A percentile compares a stretch with the other conserved stretches of the same genome.
Evolutionary conservation across 2,888 invertebrate species (phyloP).

Genomic region (Tiliacea citrago): DNA sequence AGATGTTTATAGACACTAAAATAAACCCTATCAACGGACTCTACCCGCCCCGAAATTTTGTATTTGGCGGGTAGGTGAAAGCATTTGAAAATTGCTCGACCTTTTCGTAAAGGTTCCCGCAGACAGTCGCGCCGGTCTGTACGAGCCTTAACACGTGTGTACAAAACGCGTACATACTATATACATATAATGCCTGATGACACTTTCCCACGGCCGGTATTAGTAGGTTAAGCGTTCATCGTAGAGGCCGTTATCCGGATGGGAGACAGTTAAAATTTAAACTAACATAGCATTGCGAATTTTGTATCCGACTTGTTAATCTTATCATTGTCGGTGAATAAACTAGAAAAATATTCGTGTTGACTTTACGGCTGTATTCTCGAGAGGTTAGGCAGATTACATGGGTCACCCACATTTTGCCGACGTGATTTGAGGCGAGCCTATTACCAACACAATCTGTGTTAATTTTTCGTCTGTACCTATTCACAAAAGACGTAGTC

Average conservation of each 20-base stretch:
- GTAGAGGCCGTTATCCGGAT: slow-evolving; percentile 61
- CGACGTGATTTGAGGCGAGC: too few species aligned
- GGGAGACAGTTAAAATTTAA: slow-evolving; percentile 49
- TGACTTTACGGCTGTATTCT: too few species aligned
- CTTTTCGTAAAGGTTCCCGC: neutral
- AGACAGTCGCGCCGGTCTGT: too few species aligned
- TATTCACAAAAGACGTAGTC: too few species aligned
- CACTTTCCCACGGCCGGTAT: slow-evolving; percentile 53
- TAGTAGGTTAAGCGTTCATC: slow-evolving; percentile 57
- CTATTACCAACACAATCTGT: too few species aligned
- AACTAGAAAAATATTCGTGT: neutral
- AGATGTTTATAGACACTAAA: too few species aligned
- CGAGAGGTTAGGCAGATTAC: too few species aligned
- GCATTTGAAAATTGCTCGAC: neutral
- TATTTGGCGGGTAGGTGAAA: neutral
- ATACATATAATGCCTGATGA: neutral
- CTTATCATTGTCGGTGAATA: slow-evolving; percentile 1
- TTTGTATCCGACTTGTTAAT: slow-evolving; percentile 11
- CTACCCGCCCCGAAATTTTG: too few species aligned
- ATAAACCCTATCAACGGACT: too few species aligned
- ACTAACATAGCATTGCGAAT: slow-evolving; percentile 37
- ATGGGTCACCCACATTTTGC: too few species aligned
- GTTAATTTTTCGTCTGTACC: too few species aligned
- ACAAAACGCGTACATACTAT: neutral
- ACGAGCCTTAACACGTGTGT: too few species aligned